Conservation (phyloP, 2,797 vertebrate genomes). For the Pseudomugil gertrudae region DNA sequence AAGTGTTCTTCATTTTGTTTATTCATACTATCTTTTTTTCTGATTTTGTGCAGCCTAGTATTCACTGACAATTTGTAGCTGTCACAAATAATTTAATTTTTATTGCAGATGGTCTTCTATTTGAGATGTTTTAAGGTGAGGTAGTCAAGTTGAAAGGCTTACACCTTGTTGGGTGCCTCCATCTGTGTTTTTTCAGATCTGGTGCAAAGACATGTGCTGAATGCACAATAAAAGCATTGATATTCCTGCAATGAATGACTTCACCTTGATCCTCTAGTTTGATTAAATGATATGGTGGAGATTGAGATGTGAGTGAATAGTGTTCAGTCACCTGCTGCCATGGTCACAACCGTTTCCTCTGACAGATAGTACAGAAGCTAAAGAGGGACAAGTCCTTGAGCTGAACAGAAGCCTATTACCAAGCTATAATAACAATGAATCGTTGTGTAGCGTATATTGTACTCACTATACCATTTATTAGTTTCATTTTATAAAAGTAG, state of each 20-base stretch:
- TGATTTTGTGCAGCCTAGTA: conserved; percentile 44
- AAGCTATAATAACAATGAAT: conserved; percentile 55
- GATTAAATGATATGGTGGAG: conserved; percentile 54
- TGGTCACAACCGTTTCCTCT: conserved; percentile 51
- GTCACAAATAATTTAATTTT: conserved; percentile 12
- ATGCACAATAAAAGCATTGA: conserved; percentile 13
- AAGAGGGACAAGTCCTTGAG: conserved; percentile 64
- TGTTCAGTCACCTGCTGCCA: conserved; percentile 43
- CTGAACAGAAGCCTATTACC: conserved; percentile 50
- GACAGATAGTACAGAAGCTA: conserved; percentile 41
- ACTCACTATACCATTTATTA: conserved; percentile 11
- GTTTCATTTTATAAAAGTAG: conserved; percentile 29
- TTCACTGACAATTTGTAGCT: conserved; percentile 16
- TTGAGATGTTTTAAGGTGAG: conserved; percentile 11
- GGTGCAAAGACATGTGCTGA: neutral
- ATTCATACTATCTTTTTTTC: conserved; percentile 41
- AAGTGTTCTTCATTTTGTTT: conserved; percentile 51
- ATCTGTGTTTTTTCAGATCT: neutral
- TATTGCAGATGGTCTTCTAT: neutral
- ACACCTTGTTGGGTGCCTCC: neutral
- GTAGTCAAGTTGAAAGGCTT: conserved; percentile 16
- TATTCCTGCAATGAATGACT: conserved; percentile 33
- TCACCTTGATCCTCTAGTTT: conserved; percentile 62
- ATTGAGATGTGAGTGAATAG: conserved; percentile 58
- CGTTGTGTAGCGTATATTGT: conserved; percentile 1